Conservation (phyloP, 2,797 vertebrate species). For the Taenioides sp. region DNA sequence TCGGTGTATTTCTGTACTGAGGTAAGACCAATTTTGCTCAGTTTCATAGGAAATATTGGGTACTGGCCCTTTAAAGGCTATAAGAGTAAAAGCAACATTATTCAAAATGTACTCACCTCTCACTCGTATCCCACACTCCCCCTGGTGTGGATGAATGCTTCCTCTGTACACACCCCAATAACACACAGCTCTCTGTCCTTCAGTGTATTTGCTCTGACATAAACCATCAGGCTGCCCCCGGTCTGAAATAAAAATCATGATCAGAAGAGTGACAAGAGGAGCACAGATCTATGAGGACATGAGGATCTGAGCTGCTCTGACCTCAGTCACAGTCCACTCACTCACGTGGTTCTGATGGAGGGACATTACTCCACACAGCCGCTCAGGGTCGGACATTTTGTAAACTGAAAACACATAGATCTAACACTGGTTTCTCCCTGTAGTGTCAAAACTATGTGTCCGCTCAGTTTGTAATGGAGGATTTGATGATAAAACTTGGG, state of each 20-base stretch:
- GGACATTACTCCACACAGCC: constrained; percentile 8
- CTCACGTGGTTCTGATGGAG: background rate
- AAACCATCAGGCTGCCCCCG: constrained; percentile 2
- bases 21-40: too few relatives aligned
- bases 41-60: too few relatives aligned
- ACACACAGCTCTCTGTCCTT: background rate
- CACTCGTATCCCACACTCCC: background rate
- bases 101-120: background rate
- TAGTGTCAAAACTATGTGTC: constrained; percentile 11
- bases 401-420: background rate
- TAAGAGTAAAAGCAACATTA: background rate
- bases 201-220: constrained; percentile 1
- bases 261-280: constrained; percentile 3
- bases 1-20: too few relatives aligned
- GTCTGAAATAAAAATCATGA: constrained; percentile 4
- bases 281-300: background rate
- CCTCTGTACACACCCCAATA: background rate
- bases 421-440: background rate
- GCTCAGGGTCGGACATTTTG: constrained; percentile 4
- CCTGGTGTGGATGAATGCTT: background rate
- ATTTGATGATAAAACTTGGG: background rate
- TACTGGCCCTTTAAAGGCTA: too few relatives aligned
- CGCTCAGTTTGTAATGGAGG: constrained; percentile 16
- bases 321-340: constrained; percentile 6
- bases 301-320: background rate